Base-by-base conservation (phyloP, 1,140 invertebrate genomes). In the Drosophila bocqueti region DNA sequence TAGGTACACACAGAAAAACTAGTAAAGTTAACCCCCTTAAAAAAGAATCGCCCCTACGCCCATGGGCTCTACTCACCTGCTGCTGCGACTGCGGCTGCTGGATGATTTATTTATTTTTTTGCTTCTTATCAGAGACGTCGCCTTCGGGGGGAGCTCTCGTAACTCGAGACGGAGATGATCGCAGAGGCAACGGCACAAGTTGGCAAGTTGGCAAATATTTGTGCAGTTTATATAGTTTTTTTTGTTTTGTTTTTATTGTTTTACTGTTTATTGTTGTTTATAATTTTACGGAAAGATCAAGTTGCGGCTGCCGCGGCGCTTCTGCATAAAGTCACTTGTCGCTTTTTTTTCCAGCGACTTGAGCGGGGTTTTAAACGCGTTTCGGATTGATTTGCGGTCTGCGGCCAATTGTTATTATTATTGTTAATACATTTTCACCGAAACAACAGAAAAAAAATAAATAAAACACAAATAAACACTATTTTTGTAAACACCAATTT, bases 231-330 rank as follows among this genome's bases (percentile, higher is more conserved):
- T 60, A 77, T 77, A 68, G 77, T 79, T 49, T 26, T 64, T 52
- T 18, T 79, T 49, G 16, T 64, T 52, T 18, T 24, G 24, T 24
- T 24, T 6, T 50, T 15, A 13, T 34, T 69, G 67, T 81, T 40
- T 21, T 52, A 52, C 13, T 34, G 50, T 34, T 34, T 52, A 75
- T 64, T 74, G 78, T 81, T 57, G 54, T 57, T 57, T 57, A 57
- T 57, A 40, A 57, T 40, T 57, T 78, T 66, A 69, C 79, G 68
- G 63, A 65, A 76, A 83, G 76, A 83, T 83, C 68, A 69, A 75
- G 47, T 83, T 77, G 60, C 79, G 74, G 47, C 50, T 65, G 21
- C 34, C 36, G 38, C 43, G n/a, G 31, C 36, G 38, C 43, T 72
- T 55, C 68, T 55, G 42, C 66, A n/a, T 34, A 79, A 57, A 46